Base-by-base conservation (phyloP, 2,888 invertebrate genomes). In the Catocala nupta region DNA sequence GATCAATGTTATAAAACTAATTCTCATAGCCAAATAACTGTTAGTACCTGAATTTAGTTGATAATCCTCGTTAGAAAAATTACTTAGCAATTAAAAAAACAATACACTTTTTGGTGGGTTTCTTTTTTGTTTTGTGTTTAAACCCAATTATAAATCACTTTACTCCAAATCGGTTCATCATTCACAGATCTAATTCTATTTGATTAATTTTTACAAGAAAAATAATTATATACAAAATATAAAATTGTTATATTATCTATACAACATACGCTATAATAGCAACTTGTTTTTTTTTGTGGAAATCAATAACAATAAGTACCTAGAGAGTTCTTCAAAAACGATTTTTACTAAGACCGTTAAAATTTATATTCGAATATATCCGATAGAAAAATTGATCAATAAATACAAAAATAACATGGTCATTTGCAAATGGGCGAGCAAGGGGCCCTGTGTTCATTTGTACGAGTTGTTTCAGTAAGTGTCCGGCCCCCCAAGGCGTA, bases 161-260 rank as follows among this genome's bases (percentile, higher is more conserved):
- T 65, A 62, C 61, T 68, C 49, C 63, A 68, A 73, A 72, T 72
- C 66, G 71, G 78, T 80, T 79, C 74, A 82, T 84, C 81, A 83
- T 85, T 78, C 86, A 86, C 88, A 90, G 89, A 89, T 91, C 87
- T 90, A 89, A 87, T 81, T 85, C 87, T 91, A 91, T 89, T 85
- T 90, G 87, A 90, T 90, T 90, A 88, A 84, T 90, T 91, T 92
- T 88, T 90, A 91, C 89, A 92, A 88, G 87, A 87, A 90, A 88
- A 90, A 89, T 77, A 89, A 90, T 90, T 90, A 90, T 90, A 90
- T 91, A 93, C 89, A 92, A 90, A 91, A 92, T 91, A 92, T 90
- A 89, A 91, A 92, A 90, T 90, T 89, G 90, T 91, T 90, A 90
- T 90, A 87, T 25, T 25, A 25, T 87, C 87, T 90, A 86, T 89